Conservation (phyloP, 2,797 vertebrate species). For the Scolopax rusticola region DNA sequence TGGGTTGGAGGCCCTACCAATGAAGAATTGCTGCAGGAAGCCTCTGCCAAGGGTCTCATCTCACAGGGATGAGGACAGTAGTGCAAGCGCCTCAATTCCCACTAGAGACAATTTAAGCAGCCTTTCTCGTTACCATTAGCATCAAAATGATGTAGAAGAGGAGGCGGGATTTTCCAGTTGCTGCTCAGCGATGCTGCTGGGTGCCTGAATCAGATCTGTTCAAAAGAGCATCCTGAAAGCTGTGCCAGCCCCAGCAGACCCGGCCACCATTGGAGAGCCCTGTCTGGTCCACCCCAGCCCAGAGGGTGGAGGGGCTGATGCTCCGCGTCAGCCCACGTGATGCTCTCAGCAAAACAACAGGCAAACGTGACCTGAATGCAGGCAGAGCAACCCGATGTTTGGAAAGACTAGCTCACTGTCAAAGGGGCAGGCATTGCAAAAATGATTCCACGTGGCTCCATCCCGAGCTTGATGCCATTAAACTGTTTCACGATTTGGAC, state of each 20-base stretch:
- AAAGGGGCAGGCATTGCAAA: background rate
- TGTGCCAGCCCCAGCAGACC: accelerated
- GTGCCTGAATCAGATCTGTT: accelerated
- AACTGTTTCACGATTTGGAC: slow-evolving; percentile 23
- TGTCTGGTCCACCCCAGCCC: background rate
- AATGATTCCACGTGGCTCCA: background rate
- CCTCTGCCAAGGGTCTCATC: background rate
- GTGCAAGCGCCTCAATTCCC: background rate
- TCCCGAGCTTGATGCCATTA: background rate
- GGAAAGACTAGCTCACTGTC: background rate
- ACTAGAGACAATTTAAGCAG: background rate
- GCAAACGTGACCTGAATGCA: background rate
- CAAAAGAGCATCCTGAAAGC: background rate
- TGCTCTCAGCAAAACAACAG: background rate
- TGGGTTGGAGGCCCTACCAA: background rate
- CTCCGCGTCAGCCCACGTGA: background rate
- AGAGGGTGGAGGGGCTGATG: background rate
- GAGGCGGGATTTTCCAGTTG: background rate
- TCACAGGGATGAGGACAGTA: background rate
- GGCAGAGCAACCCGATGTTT: background rate
- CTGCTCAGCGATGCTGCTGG: background rate
- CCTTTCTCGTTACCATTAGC: background rate
- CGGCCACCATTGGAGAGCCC: background rate
- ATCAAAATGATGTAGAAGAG: background rate
- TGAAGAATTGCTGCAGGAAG: background rate